These are phyloP conservation scores for Pomatorhinus ruficollis DNA, from an alignment of 2,113 vertebrate genomes.

Conservation along the genomic window DNA sequence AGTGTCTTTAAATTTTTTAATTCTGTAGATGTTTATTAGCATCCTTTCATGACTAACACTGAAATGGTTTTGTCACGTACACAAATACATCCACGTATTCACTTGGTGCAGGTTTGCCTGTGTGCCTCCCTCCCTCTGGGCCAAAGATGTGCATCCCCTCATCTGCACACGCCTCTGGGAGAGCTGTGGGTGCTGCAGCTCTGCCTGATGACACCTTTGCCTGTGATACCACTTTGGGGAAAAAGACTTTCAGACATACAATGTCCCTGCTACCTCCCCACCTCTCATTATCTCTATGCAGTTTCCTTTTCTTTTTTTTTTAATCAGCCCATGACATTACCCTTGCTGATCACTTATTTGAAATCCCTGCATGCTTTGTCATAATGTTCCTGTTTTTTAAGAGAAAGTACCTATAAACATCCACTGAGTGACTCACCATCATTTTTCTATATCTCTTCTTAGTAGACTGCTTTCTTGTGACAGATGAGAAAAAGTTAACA, in stretches of 20 bases:
- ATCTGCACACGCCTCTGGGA: accelerated
- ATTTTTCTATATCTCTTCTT: neutral
- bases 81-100: accelerated
- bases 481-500: constrained; percentile 7
- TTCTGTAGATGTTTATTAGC: neutral
- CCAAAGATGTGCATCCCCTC: neutral
- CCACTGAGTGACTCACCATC: neutral
- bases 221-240: neutral
- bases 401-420: neutral
- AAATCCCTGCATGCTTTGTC: neutral
- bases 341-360: neutral
- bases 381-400: neutral
- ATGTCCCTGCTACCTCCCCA: neutral
- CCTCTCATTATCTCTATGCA: neutral
- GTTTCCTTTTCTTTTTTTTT: neutral
- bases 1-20: neutral
- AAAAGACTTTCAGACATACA: accelerated
- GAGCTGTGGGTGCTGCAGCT: neutral
- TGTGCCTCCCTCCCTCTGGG: accelerated
- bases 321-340: neutral
- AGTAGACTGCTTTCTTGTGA: neutral
- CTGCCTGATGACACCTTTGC: accelerated
- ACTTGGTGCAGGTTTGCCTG: neutral
- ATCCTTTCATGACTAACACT: neutral
- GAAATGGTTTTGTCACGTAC: accelerated